Evolutionary conservation across 1,140 invertebrate species (phyloP).

Genomic region (Meloidogyne hapla): DNA sequence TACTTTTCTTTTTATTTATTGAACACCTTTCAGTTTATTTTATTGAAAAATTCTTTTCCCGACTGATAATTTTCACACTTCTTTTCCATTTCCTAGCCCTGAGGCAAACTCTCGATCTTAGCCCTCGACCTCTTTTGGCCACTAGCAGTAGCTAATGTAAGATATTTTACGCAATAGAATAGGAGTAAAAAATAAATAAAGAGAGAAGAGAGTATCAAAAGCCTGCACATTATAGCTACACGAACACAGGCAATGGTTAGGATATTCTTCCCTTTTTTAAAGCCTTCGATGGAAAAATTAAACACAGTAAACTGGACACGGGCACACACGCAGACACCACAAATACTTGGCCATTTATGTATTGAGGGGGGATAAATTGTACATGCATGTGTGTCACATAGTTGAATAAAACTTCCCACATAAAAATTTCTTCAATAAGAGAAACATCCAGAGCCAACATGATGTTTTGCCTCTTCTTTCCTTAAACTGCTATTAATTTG

Average conservation of each 20-base stretch:
- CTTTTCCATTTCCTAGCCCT: background rate
- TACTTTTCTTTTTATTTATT: too few relatives aligned
- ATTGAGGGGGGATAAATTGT: background rate
- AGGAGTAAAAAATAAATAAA: background rate
- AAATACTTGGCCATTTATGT: background rate
- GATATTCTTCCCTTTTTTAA: background rate
- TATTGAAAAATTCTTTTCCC: background rate
- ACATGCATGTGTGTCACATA: background rate
- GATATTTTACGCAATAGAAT: background rate
- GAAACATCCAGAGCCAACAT: background rate
- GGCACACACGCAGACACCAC: background rate
- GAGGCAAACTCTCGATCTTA: background rate
- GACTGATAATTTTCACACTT: background rate
- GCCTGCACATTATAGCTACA: slow-evolving; percentile 3
- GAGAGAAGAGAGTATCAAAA: background rate
- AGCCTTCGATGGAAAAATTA: background rate
- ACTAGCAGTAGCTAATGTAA: background rate
- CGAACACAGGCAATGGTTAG: background rate
- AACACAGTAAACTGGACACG: background rate
- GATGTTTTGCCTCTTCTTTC: background rate
- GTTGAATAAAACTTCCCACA: background rate
- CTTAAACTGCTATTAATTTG: background rate
- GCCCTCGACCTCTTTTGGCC: background rate
- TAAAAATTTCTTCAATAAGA: background rate
- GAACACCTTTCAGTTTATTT: background rate